Conservation (phyloP, 2,888 invertebrate genomes). For the Synergus japonicus region DNA sequence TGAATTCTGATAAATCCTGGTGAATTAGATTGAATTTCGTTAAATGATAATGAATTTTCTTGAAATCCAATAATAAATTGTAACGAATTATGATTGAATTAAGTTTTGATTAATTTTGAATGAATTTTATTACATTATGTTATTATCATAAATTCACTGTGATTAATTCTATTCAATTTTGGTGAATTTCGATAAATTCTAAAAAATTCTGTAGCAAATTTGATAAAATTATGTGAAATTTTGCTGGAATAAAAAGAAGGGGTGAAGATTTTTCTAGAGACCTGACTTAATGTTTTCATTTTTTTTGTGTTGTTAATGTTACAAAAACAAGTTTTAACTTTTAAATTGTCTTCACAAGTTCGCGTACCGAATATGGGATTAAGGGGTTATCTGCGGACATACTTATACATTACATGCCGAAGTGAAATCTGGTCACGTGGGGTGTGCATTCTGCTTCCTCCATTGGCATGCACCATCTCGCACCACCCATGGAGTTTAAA, state of each 20-base stretch:
- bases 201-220: no score
- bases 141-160: no score
- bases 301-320: not conserved
- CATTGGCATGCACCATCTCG: slow-evolving; percentile 33
- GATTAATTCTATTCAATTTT: no score
- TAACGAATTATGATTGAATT: no score
- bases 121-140: no score
- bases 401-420: slow-evolving; percentile 24
- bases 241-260: not conserved
- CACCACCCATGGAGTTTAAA: slow-evolving; percentile 39
- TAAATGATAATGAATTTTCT: no score
- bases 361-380: slow-evolving; percentile 9
- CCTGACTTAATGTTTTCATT: not conserved
- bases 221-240: no score
- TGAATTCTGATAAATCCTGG: no score
- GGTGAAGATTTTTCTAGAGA: not conserved
- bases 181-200: no score
- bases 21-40: no score
- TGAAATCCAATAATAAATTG: no score
- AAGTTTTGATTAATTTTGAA: no score
- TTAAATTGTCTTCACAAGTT: not conserved
- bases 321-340: not conserved
- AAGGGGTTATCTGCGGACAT: slow-evolving; percentile 22
- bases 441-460: slow-evolving; percentile 28
- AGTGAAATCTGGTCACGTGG: slow-evolving; percentile 38